Evolutionary conservation across 2,888 invertebrate species (phyloP).

Genomic region (Hydriomena furcata): DNA sequence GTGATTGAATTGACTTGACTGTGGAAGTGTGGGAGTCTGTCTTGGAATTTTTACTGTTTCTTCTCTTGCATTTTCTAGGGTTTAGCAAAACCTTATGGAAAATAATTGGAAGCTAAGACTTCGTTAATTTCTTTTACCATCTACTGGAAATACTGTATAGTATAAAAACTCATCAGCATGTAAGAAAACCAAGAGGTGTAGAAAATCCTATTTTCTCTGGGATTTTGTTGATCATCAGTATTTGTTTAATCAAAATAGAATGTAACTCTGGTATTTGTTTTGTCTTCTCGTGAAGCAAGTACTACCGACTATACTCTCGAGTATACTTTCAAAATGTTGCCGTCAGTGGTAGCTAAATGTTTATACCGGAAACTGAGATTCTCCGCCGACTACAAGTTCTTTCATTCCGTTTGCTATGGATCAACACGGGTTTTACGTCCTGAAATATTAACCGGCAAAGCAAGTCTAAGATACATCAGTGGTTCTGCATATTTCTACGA

Average conservation of each 20-base stretch:
- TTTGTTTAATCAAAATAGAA: not conserved
- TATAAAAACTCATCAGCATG: constrained; percentile 8
- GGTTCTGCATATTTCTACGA: constrained; percentile 55
- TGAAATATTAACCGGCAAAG: constrained; percentile 40
- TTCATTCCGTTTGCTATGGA: constrained; percentile 54
- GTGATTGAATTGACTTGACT: too few species aligned
- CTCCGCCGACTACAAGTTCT: constrained; percentile 57
- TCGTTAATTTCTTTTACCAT: not conserved
- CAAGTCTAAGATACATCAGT: constrained; percentile 49
- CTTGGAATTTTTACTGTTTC: not conserved
- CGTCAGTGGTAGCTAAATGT: constrained; percentile 60
- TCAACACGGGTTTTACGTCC: constrained; percentile 45
- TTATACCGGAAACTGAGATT: constrained; percentile 65
- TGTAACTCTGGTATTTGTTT: constrained; percentile 6
- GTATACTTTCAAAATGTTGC: constrained; percentile 46
- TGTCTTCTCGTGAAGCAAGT: constrained; percentile 3
- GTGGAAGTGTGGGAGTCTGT: too few species aligned
- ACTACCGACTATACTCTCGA: constrained; percentile 4
- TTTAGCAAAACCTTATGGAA: not conserved
- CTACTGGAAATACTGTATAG: not conserved
- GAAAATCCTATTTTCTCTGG: not conserved
- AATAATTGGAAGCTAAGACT: not conserved
- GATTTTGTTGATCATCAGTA: constrained; percentile 1
- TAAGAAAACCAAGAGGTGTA: not conserved
- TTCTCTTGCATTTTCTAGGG: not conserved